These are phyloP conservation scores for Mantis religiosa DNA, from an alignment of 2,888 invertebrate genomes.

Conservation along the genomic window DNA sequence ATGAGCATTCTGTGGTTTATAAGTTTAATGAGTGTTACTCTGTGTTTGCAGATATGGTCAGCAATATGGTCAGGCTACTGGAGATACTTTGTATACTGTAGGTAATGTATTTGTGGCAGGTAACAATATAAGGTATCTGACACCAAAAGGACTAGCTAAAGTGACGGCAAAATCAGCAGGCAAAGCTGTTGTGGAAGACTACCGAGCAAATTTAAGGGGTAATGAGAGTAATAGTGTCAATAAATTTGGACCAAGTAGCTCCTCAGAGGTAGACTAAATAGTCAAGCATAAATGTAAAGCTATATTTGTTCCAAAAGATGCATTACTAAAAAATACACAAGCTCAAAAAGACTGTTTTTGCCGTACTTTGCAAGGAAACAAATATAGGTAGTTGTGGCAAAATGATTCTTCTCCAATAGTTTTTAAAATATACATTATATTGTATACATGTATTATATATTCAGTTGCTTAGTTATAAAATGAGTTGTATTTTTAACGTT, in stretches of 20 bases:
- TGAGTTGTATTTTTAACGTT: background rate
- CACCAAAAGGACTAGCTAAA: conserved; percentile 63
- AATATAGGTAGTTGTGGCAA: background rate
- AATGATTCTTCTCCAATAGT: background rate
- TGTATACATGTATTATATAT: too few species aligned
- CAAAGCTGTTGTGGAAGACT: conserved; percentile 50
- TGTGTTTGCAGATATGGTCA: conserved; percentile 58
- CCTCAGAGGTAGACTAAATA: background rate
- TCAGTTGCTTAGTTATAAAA: background rate
- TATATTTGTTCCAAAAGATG: background rate
- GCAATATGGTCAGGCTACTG: conserved; percentile 60
- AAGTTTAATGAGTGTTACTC: background rate
- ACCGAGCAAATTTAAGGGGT: conserved; percentile 35
- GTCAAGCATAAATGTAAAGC: background rate
- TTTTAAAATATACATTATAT: background rate
- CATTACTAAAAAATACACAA: background rate
- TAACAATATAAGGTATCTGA: conserved; percentile 60
- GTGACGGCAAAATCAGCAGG: conserved; percentile 60
- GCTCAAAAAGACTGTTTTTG: background rate
- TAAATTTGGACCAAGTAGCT: background rate
- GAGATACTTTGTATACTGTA: conserved; percentile 62
- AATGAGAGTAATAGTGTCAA: background rate
- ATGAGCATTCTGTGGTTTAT: background rate
- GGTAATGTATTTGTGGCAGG: conserved; percentile 66
- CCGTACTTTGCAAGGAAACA: background rate